These are phyloP conservation scores for Arctocebus calabarensis DNA, from an alignment of 2,797 vertebrate genomes.

Conservation along the genomic window DNA sequence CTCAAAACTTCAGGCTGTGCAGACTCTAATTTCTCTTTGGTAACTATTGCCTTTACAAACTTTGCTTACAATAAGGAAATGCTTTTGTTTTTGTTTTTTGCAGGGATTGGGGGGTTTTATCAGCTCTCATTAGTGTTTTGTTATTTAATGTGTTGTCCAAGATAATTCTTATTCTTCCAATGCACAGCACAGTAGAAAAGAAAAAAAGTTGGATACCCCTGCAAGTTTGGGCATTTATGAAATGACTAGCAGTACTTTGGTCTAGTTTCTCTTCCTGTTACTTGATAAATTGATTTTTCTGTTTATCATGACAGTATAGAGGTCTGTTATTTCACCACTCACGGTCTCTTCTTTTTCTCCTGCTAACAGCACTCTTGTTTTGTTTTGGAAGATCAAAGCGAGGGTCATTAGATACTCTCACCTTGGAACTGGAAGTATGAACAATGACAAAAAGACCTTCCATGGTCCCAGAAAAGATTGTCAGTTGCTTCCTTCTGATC, in stretches of 20 bases:
- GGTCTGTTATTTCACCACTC: not conserved
- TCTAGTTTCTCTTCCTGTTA: not conserved
- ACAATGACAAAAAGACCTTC: not conserved
- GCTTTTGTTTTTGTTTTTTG: not conserved
- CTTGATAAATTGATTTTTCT: not conserved
- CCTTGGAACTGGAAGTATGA: not conserved
- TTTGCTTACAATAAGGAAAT: not conserved
- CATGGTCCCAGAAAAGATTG: not conserved
- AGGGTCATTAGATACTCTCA: not conserved
- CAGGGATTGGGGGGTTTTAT: too few species aligned
- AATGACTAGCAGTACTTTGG: not conserved
- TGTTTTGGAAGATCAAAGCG: not conserved
- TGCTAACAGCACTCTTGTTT: not conserved
- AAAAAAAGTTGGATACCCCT: too few species aligned
- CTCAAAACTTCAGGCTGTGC: not conserved
- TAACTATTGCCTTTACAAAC: not conserved
- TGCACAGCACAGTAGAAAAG: too few species aligned
- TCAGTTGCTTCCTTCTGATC: not conserved
- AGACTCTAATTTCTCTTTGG: not conserved
- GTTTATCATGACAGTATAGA: not conserved
- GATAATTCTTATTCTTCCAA: too few species aligned
- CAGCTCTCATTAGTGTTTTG: too few species aligned
- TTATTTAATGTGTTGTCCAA: too few species aligned
- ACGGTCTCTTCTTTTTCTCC: not conserved
- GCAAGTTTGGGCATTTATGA: not conserved